Evolutionary conservation across 2,113 vertebrate genomes (phyloP).

Genomic region (Paramormyrops kingsleyae): DNA sequence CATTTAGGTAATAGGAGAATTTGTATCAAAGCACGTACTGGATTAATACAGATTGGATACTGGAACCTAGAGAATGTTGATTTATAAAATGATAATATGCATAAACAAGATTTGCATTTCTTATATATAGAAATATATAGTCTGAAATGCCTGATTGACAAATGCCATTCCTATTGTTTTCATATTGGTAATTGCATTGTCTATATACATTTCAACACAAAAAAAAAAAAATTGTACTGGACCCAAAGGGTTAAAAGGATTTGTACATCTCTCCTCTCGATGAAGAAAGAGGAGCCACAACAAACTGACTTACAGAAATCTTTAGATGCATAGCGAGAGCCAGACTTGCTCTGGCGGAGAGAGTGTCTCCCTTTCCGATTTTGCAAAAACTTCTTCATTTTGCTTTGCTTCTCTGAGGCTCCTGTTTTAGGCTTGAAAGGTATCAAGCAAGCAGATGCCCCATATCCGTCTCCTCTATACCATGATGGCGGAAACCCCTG

Average conservation of each 20-base stretch:
- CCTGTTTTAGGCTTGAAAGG: conserved; percentile 30
- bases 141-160: not conserved
- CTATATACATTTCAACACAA: not conserved
- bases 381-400: conserved; percentile 54
- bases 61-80: not conserved
- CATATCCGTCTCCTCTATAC: conserved; percentile 2
- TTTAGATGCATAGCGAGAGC: conserved; percentile 51
- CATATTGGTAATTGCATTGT: not conserved
- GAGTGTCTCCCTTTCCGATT: conserved; percentile 49
- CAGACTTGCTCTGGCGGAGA: conserved; percentile 49
- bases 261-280: not conserved
- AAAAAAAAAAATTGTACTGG: not conserved
- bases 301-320: conserved; percentile 70
- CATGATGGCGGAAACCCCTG: conserved; percentile 12
- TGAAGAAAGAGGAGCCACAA: not conserved
- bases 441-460: conserved; percentile 30
- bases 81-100: not conserved
- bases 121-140: not conserved
- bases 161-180: not conserved
- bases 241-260: not conserved
- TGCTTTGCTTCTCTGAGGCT: conserved; percentile 33
- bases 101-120: not conserved
- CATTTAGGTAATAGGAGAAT: not conserved
- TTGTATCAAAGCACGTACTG: not conserved
- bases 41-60: not conserved